phyloP scores from a whole-genome alignment of 2,888 invertebrate species.

The Pyralis farinalis region DNA sequence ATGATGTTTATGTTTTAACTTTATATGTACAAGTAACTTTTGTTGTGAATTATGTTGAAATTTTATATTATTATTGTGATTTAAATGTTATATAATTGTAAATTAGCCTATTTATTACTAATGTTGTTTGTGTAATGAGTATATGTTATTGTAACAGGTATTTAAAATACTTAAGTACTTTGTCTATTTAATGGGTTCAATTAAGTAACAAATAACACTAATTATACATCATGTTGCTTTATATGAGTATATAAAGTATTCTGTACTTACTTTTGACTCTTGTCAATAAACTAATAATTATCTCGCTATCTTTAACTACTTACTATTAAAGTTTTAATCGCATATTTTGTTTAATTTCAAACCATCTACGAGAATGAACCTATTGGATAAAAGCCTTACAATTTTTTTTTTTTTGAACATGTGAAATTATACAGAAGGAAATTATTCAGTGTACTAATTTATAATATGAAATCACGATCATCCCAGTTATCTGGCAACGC shows the following conservation, averaged over 20 bases:
- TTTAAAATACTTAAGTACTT: slow-evolving; percentile 1
- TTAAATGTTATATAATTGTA: slow-evolving; percentile 3
- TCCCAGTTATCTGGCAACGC: slow-evolving; percentile 40
- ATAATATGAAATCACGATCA: slow-evolving; percentile 40
- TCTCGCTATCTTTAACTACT: slow-evolving; percentile 19
- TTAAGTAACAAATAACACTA: slow-evolving; percentile 16
- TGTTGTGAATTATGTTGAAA: no score
- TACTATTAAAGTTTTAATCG: slow-evolving; percentile 30
- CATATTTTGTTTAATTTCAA: slow-evolving; percentile 11
- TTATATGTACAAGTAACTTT: no score
- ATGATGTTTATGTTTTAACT: no score
- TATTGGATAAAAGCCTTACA: no score
- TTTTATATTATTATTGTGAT: neutral
- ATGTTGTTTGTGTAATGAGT: slow-evolving; percentile 8
- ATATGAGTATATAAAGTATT: slow-evolving; percentile 9
- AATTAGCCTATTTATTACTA: neutral
- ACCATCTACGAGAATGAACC: no score
- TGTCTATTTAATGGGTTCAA: slow-evolving; percentile 15
- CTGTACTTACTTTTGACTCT: slow-evolving; percentile 21
- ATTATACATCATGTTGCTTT: slow-evolving; percentile 24
- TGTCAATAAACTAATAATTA: slow-evolving; percentile 20
- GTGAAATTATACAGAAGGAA: no score
- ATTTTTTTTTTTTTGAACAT: no score
- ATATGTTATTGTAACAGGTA: slow-evolving; percentile 1
- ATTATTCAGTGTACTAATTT: no score